Percentiles rank a stretch among this genome's conserved stretches.
These are phyloP conservation scores for Cyprinodon brontotheroides DNA, from an alignment of 2,113 vertebrate genomes.

Conservation along the genomic window DNA sequence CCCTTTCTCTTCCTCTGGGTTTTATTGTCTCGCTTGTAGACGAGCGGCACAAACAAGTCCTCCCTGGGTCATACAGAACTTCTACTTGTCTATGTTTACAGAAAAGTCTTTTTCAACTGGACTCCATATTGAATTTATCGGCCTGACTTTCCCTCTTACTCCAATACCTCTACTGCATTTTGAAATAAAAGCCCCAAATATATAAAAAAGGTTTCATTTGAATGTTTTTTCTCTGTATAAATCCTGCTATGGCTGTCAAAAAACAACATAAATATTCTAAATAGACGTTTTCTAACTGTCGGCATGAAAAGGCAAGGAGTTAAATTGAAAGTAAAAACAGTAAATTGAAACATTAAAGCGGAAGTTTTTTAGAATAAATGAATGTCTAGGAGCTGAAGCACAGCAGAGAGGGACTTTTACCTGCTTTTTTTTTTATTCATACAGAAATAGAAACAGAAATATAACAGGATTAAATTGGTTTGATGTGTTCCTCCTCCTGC, in stretches of 20 bases:
- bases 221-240: background rate
- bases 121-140: background rate
- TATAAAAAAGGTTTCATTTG: too few relatives aligned
- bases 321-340: background rate
- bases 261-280: too few relatives aligned
- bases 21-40: constrained; percentile 8
- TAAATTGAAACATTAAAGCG: background rate
- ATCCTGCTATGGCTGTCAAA: background rate
- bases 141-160: background rate
- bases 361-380: background rate
- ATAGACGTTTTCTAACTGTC: too few relatives aligned
- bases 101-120: background rate
- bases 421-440: background rate
- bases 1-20: background rate
- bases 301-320: background rate
- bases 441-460: background rate
- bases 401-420: constrained; percentile 5
- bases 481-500: background rate
- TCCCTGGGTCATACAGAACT: background rate
- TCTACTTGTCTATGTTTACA: background rate
- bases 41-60: constrained; percentile 7
- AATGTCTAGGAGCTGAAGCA: background rate
- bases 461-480: background rate
- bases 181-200: background rate
- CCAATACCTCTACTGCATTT: background rate